Conservation (phyloP, 2,797 vertebrate species). For the Naso thynnoides region DNA sequence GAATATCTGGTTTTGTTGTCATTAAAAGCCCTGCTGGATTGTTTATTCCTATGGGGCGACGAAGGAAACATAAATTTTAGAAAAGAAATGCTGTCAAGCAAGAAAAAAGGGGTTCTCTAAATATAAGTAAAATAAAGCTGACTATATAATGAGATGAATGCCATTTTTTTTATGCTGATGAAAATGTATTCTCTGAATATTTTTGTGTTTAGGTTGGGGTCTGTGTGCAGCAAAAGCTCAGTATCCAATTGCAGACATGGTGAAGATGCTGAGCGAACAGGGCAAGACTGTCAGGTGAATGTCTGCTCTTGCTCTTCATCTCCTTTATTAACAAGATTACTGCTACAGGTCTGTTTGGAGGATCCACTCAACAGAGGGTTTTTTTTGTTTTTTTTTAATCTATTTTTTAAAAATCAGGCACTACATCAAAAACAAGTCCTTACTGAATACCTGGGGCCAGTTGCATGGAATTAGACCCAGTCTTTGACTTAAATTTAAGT, state of each 20-base stretch:
- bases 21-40: constrained; percentile 22
- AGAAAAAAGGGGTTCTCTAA: not conserved
- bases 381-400: too few relatives aligned
- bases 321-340: not conserved
- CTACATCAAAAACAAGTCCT: too few relatives aligned
- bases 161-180: not conserved
- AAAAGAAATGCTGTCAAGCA: constrained; percentile 2
- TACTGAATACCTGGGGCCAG: too few relatives aligned
- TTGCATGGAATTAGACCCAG: too few relatives aligned
- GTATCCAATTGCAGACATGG: constrained; percentile 89
- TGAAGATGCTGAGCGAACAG: constrained; percentile 88
- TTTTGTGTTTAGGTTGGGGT: constrained; percentile 82
- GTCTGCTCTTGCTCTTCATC: not conserved
- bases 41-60: not conserved
- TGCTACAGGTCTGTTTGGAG: not conserved
- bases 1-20: constrained; percentile 46
- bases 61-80: not conserved
- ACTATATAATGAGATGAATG: not conserved
- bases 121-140: not conserved
- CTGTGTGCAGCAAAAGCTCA: constrained; percentile 89
- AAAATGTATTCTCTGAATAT: constrained; percentile 25
- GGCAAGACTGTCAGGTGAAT: constrained; percentile 85
- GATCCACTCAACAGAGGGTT: not conserved
- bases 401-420: too few relatives aligned
- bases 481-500: too few relatives aligned